Percentiles rank a stretch among this genome's conserved stretches.
phyloP scores from a whole-genome alignment of 35 echinoderm and acorn worm species.

The Anneissia japonica region DNA sequence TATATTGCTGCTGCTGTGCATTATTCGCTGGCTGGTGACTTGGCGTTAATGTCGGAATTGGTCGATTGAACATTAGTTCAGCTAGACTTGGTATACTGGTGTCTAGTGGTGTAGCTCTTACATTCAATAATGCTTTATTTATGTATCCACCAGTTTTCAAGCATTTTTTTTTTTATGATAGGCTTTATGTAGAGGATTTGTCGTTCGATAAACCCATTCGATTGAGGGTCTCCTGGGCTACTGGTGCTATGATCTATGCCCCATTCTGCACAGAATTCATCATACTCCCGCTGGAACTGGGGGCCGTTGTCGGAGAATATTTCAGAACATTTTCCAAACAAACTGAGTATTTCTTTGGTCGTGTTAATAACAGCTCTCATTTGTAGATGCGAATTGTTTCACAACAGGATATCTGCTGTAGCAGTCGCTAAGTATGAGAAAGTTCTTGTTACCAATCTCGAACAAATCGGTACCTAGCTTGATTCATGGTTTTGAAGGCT shows the following conservation, averaged over 20 bases:
- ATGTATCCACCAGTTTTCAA: constrained; percentile 35
- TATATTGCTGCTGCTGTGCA: no score
- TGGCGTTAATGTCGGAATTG: constrained; percentile 31
- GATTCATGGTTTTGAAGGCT: constrained; percentile 46
- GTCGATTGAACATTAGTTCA: constrained; percentile 43
- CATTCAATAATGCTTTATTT: constrained; percentile 33
- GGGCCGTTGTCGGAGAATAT: constrained; percentile 59
- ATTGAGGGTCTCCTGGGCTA: constrained; percentile 39
- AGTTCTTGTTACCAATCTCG: constrained; percentile 11
- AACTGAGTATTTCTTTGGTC: constrained; percentile 25
- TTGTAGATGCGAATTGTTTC: constrained; percentile 17
- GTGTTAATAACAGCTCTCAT: constrained; percentile 20
- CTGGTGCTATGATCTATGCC: constrained; percentile 45
- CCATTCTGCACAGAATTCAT: constrained; percentile 45
- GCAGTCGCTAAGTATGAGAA: constrained; percentile 46
- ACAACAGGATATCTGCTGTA: constrained; percentile 61
- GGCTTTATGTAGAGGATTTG: constrained; percentile 48
- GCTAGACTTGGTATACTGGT: constrained; percentile 29
- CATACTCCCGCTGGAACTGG: constrained; percentile 38
- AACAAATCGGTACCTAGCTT: constrained; percentile 40
- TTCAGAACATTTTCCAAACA: constrained; percentile 39
- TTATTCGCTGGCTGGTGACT: background rate
- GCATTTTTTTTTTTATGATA: constrained; percentile 44
- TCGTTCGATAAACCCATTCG: constrained; percentile 47
- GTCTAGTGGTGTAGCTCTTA: constrained; percentile 43